Base-by-base conservation (phyloP, 1,140 invertebrate species). In the Ceratina australensis region DNA sequence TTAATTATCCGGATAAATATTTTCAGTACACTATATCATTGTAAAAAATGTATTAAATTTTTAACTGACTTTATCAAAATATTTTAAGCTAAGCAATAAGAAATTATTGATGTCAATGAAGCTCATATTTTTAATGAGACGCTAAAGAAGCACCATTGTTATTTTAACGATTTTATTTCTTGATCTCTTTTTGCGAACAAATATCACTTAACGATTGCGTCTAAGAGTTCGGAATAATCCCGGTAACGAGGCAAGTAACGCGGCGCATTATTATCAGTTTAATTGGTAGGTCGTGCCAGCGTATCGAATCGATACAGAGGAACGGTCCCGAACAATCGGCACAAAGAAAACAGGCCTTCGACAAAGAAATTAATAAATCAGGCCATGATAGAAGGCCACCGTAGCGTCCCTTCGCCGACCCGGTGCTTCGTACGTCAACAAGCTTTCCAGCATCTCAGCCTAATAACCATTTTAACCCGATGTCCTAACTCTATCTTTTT, bases 301-400 rank as follows among this genome's bases (percentile, higher is more conserved):
- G 73, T 69, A 81, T 84, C 73, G 82, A 83, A 13, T 42, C 5
- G n/a, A 18, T 13, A 20, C 15, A 18, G 28, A 13, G 22, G 24
- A 28, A 18, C 28, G 50, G 50, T 52, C 49, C 28, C 16, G 47
- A 22, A 16, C 47, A 20, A 13, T 49, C 52, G 64, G 49, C 61
- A 15, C 71, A 52, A 61, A 80, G 54, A 20, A 49, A 71, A 65
- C 76, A 68, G 69, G 42, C 28, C 56, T 52, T 72, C 42, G 10
- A 22, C 26, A 15, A 64, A 52, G 50, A 72, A 82, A 85, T 85
- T 85, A 85, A 85, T 85, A 85, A 85, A 85, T 85, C 65, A 82
- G 42, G 15, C 24, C 20, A 7, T 60, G 13, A n/a, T 20, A 54
- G 47, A 72, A 33, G 82, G 50, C 72, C 84, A 79, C 59, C 68